Conservation (phyloP, 2,797 vertebrate species). For the Poecilia wingei region DNA sequence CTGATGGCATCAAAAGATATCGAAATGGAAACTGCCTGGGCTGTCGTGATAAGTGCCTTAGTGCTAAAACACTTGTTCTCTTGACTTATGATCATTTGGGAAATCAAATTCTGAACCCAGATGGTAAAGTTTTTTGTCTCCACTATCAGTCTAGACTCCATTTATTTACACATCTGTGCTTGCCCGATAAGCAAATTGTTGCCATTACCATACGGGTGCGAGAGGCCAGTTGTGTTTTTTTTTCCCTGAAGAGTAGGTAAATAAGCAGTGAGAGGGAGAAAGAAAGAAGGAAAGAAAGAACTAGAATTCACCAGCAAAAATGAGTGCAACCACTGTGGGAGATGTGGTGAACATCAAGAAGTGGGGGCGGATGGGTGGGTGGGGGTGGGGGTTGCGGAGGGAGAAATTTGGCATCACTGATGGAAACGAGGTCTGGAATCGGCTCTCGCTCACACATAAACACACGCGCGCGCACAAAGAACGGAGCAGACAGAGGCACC, state of each 20-base stretch:
- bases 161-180: constrained; percentile 73
- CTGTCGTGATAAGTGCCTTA: constrained; percentile 20
- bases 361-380: constrained; percentile 55
- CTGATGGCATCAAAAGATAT: constrained; percentile 47
- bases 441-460: constrained; percentile 38
- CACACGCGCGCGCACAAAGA: constrained; percentile 47
- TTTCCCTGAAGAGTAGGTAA: constrained; percentile 41
- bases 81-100: constrained; percentile 44
- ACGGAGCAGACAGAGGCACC: constrained; percentile 60
- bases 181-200: constrained; percentile 71
- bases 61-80: constrained; percentile 49
- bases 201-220: constrained; percentile 62
- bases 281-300: not conserved
- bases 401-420: constrained; percentile 66
- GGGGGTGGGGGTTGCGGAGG: constrained; percentile 63
- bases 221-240: constrained; percentile 61
- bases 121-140: constrained; percentile 65
- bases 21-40: constrained; percentile 36
- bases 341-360: constrained; percentile 70
- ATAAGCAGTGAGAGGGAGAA: constrained; percentile 14
- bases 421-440: constrained; percentile 71
- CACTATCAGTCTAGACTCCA: constrained; percentile 66
- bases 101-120: constrained; percentile 47
- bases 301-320: constrained; percentile 40
- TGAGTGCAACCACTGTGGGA: constrained; percentile 64